Evolutionary conservation across 2,888 invertebrate species (phyloP).

Genomic region (Alviniconcha strummeri): DNA sequence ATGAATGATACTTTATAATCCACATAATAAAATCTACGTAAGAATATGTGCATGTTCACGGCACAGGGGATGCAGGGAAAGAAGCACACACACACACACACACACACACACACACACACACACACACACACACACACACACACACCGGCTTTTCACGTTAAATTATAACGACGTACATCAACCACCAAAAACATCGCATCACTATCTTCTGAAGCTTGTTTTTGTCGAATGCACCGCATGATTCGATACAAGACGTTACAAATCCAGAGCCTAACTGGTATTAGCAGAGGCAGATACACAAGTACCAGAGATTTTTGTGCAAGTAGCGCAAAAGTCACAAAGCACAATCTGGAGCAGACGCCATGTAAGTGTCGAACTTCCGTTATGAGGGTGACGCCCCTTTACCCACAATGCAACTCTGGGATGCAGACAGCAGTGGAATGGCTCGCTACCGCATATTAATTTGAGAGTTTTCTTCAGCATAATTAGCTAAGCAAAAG

Average conservation of each 20-base stretch:
- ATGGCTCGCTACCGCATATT: constrained; percentile 12
- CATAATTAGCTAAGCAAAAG: constrained; percentile 9
- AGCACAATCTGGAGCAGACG: constrained; percentile 1
- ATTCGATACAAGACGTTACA: not conserved
- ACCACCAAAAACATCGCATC: not conserved
- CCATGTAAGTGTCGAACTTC: constrained; percentile 14
- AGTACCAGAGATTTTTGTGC: not conserved
- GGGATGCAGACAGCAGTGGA: constrained; percentile 30
- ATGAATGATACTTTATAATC: too few species aligned
- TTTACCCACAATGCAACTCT: constrained; percentile 33
- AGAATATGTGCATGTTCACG: too few species aligned
- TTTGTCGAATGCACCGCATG: constrained; percentile 25
- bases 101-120: constrained; percentile 9
- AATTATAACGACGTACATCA: constrained; percentile 18
- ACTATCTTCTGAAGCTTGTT: not conserved
- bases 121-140: constrained; percentile 5
- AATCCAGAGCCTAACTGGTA: too few species aligned
- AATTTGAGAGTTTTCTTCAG: constrained; percentile 12
- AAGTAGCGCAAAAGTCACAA: not conserved
- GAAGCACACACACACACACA: not conserved
- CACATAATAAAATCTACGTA: too few species aligned
- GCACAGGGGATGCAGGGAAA: too few species aligned
- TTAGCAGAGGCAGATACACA: too few species aligned
- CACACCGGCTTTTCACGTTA: not conserved
- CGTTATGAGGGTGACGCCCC: constrained; percentile 26